Conservation (phyloP, 2,113 vertebrate species). For the Anthoscopus minutus region DNA sequence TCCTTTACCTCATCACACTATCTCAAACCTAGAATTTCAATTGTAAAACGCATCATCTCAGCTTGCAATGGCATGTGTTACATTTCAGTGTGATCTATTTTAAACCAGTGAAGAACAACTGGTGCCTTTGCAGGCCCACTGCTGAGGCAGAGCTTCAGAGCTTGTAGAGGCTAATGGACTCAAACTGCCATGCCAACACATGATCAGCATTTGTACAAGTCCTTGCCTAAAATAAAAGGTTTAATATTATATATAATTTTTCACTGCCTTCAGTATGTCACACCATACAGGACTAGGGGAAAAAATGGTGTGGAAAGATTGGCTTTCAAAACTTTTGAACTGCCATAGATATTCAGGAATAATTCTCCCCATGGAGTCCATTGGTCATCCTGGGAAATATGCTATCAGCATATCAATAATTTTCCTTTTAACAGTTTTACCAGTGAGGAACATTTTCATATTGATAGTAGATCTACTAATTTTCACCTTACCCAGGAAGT, state of each 20-base stretch:
- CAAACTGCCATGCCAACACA: not conserved
- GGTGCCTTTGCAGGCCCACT: not conserved
- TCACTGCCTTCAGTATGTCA: not conserved
- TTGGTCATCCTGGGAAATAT: not conserved
- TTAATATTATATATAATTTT: not conserved
- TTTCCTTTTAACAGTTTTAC: not conserved
- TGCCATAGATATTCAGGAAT: not conserved
- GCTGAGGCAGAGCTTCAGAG: not conserved
- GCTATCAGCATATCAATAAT: not conserved
- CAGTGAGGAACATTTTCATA: not conserved
- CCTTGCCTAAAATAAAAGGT: not conserved
- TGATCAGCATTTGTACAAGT: not conserved
- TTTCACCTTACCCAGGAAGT: not conserved
- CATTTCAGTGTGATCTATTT: not conserved
- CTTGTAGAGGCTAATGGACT: not conserved
- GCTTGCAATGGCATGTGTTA: not conserved
- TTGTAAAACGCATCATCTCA: not conserved
- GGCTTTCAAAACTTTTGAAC: not conserved
- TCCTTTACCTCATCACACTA: not conserved
- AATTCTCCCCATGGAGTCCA: not conserved
- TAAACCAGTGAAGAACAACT: not conserved
- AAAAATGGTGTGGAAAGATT: not conserved
- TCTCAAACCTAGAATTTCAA: not conserved
- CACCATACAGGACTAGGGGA: accelerated
- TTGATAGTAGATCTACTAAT: not conserved